These are phyloP conservation scores for Heliconius erato DNA, from an alignment of 2,888 invertebrate genomes.

Conservation along the genomic window DNA sequence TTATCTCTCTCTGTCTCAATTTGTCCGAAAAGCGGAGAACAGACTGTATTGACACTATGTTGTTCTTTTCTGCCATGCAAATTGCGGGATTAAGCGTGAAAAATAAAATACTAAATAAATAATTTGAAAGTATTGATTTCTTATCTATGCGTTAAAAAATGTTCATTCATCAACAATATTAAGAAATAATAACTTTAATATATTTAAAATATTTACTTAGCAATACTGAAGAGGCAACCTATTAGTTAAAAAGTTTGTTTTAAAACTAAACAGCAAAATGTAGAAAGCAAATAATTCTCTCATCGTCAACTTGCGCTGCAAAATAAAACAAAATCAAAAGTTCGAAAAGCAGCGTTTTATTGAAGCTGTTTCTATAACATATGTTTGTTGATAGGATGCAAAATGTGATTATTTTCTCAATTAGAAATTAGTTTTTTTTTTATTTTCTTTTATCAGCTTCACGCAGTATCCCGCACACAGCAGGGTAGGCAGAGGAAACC, in stretches of 20 bases:
- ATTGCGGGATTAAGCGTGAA: no score
- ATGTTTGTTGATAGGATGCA: slow-evolving; percentile 15
- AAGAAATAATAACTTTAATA: neutral
- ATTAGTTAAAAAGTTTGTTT: neutral
- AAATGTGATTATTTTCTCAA: neutral
- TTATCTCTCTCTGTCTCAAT: no score
- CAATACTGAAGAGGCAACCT: neutral
- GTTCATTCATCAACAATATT: neutral
- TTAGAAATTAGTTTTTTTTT: neutral
- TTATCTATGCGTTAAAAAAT: neutral
- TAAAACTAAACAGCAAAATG: neutral
- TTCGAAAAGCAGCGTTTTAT: slow-evolving; percentile 12
- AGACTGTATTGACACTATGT: no score
- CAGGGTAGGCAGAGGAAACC: no score
- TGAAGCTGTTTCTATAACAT: neutral
- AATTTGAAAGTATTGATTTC: neutral
- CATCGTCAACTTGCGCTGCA: slow-evolving; percentile 18
- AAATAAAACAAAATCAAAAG: neutral
- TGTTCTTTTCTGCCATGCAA: no score
- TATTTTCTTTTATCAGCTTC: no score
- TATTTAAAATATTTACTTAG: neutral
- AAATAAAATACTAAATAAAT: neutral
- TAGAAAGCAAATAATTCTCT: slow-evolving; percentile 14
- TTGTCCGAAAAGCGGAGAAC: no score
- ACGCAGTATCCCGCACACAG: no score